Base-by-base conservation (phyloP, 2,113 vertebrate genomes). In the Anhinga anhinga region DNA sequence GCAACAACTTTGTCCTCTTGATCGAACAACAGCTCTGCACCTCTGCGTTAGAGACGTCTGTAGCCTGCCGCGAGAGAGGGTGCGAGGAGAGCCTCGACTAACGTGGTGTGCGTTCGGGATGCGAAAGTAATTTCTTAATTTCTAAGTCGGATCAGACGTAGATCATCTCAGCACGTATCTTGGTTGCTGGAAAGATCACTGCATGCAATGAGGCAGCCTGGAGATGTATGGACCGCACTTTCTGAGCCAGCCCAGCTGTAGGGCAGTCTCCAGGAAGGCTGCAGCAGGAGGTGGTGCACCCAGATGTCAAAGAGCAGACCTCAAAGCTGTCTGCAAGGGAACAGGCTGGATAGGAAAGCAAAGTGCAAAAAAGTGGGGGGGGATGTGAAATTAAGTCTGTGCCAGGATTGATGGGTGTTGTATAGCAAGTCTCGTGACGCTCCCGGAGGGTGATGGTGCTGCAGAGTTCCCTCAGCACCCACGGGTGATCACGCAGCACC, bases 61-160 rank as follows among this genome's bases (percentile, higher is more conserved):
- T 23, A 0, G 47, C 22, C 50, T 53, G 6, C 25, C 18, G 30
- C 38, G 26, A 18, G 78, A 27, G 71, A 32, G 32, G 13, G 19
- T 5, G 30, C 1, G 25, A 56, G 55, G 42, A 58, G 50, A 65
- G n/a, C 69, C 25, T 38, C 18, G 77, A 18, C 15, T 15, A 29
- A 15, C 7, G 2, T 3, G 16, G 34, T 5, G 10, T 4, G 11
- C 0, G 4, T 44, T 42, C 0, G 10, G 50, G 78, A 19, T 0
- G 0, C 23, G 21, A 9, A 50, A 69, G 32, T 15, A 0, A 1
- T 21, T 32, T n/a, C 52, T 56, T 36, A 52, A n/a, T 49, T 85
- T 63, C 27, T 4, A 23, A 22, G 16, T 32, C 0, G 6, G 56
- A 85, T 69, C 38, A 66, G 76, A 34, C 42, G 22, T 26, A 19